Evolutionary conservation across 2,113 vertebrate species (phyloP), one percentile per base, ranked within the genome.

Genomic region (Erpornis zantholeuca): DNA sequence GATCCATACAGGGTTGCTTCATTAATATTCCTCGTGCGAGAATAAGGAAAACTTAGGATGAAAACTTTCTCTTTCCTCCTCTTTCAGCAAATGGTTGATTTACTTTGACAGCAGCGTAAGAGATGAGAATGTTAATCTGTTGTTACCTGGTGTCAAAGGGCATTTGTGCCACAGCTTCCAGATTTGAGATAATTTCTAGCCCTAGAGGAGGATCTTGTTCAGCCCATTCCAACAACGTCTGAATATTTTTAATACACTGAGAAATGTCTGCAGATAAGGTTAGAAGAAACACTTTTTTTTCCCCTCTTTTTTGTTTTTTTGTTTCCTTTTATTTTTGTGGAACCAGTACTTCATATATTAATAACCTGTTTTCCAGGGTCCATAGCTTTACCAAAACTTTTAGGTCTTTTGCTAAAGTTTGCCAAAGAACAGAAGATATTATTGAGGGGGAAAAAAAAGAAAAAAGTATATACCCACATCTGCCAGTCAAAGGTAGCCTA

Each of bases 51-150:
- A 57, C 8, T 60, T 38, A 44, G 45, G 77, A 86, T 36, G 15
- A 70, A 86, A 83, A 57, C 11, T 18, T 49, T 85, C 16, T 72
- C 44, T 54, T 77, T 54, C 18, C 3, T 28, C 70, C 17, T 54
- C 7, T 69, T 92, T 77, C 68, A 70, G 28, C 4, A 86, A 92
- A 83, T 66, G 10, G 54, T 94, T 83, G 65, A 90, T 60, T 73
- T 64, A 45, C 20, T 36, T 29, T 45, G n/a, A 45, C 23, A 77
- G 12, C 6, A 78, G 23, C 69, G 36, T 64, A 86, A 53, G 54
- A 86, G 17, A 61, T 49, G 7, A 23, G 12, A 77, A 10, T 57
- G n/a, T 72, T 76, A 61, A 57, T 36, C 8, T 61, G 29, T n/a
- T 23, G 45, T 86, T 83, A 66, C 20, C 19, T 59, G 9, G 9